Evolutionary conservation across 2,113 vertebrate genomes (phyloP), one percentile per base, ranked within the genome.

Genomic region (Apteryx mantelli): DNA sequence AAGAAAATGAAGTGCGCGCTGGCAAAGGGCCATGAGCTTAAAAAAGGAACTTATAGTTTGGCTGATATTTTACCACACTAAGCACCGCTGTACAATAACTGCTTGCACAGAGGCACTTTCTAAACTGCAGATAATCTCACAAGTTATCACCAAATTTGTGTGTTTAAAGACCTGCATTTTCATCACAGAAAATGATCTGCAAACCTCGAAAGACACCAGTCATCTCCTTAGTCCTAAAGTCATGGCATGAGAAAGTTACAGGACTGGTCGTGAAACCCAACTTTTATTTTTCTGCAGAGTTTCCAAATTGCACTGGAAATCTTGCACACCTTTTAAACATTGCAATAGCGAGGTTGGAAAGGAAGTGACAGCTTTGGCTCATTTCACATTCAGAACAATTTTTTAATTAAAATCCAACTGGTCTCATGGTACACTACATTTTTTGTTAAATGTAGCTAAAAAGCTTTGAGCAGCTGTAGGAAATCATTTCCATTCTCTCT

Each of bases 361-460:
- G 78, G 56, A 94, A 95, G 42, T 0, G 0, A 38, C 14, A 58
- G 50, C 24, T 95, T 86, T 94, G 85, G 52, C 60, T 94, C 63
- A 26, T n/a, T 94, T 80, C 58, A 55, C 21, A 58, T 44, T 73
- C 61, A 81, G n/a, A 83, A 46, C 13, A 66, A 69, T 77, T 91
- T 79, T 88, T 64, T 6, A 87, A 82, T 89, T 82, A 88, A 92
- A 95, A 74, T 52, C 84, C 87, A 75, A 44, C 34, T 86, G 40
- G 63, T 86, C 28, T 38, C 34, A 52, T 34, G 22, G 38, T 25
- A 63, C n/a, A 12, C 26, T 38, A 25, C 9, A 2, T 48, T 53
- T 26, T 82, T n/a, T 82, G 38, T n/a, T 88, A 89, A 88, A 86
- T 13, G 36, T 46, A 60, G 40, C 40, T 89, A 63, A 77, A 95